Evolutionary conservation across 2,888 invertebrate genomes (phyloP).

Genomic region (Pandemis heparana): DNA sequence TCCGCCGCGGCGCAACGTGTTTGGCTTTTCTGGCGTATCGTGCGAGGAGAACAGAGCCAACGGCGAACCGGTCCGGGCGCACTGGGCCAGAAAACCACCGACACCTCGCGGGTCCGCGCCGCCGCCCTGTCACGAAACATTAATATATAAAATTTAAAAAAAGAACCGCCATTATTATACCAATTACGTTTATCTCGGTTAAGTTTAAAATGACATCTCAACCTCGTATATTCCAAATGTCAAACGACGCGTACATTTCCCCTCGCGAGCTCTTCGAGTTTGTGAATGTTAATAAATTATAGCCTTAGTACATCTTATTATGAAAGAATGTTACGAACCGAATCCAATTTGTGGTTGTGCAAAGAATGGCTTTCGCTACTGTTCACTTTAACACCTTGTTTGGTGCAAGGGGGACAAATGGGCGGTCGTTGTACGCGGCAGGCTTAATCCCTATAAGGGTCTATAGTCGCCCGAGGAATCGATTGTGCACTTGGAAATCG

Average conservation of each 20-base stretch:
- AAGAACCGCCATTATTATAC: constrained; percentile 71
- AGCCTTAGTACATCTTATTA: constrained; percentile 50
- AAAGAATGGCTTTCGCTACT: constrained; percentile 59
- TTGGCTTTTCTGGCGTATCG: constrained; percentile 75
- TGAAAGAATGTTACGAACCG: constrained; percentile 56
- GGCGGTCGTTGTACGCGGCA: constrained; percentile 67
- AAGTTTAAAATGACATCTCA: constrained; percentile 58
- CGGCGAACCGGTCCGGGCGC: constrained; percentile 80
- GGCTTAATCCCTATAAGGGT: constrained; percentile 70
- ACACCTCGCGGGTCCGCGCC: constrained; percentile 74
- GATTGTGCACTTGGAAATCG: constrained; percentile 49
- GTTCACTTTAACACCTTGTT: constrained; percentile 75
- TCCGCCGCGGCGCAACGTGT: constrained; percentile 71
- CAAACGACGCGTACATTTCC: constrained; percentile 54
- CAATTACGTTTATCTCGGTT: constrained; percentile 64
- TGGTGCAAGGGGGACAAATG: constrained; percentile 72
- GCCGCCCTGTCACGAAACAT: constrained; percentile 82
- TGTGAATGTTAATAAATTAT: constrained; percentile 35
- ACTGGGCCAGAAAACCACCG: constrained; percentile 83
- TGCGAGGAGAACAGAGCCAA: constrained; percentile 60
- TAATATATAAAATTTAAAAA: constrained; percentile 77
- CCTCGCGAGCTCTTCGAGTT: constrained; percentile 11
- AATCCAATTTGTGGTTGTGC: constrained; percentile 66
- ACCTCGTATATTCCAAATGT: constrained; percentile 49
- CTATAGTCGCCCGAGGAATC: constrained; percentile 59